Evolutionary conservation across 35 echinoderm and acorn worm genomes (phyloP).

Genomic region (Stichopus chloronotus): DNA sequence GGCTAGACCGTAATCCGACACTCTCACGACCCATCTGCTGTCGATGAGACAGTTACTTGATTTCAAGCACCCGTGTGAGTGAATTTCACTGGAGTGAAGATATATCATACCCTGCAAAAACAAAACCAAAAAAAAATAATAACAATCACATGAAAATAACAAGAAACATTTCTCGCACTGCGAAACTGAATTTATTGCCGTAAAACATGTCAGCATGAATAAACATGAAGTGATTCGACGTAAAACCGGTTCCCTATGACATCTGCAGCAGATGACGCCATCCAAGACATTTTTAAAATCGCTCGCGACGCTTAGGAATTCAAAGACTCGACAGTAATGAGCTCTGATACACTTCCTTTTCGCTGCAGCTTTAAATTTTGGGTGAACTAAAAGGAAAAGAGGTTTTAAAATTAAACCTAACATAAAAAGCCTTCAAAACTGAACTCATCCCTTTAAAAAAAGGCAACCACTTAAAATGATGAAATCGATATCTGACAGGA

Average conservation of each 20-base stretch:
- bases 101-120: constrained; percentile 82
- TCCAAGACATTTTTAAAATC: neutral
- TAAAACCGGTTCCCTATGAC: neutral
- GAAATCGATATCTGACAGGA: constrained; percentile 8
- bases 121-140: neutral
- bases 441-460: neutral
- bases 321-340: constrained; percentile 7
- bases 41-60: constrained; percentile 93
- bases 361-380: neutral
- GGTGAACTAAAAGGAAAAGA: neutral
- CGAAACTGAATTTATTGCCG: neutral
- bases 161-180: neutral
- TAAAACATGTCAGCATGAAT: neutral
- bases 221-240: neutral
- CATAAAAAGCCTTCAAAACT: neutral
- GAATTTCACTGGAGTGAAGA: constrained; percentile 80
- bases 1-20: constrained; percentile 83
- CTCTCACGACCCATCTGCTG: constrained; percentile 90
- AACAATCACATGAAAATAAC: neutral
- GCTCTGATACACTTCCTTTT: neutral
- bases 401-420: neutral
- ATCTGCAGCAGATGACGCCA: constrained; percentile 35
- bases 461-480: neutral
- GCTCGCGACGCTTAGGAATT: neutral
- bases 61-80: constrained; percentile 90